Percentiles rank a stretch among this genome's conserved stretches.
These are phyloP conservation scores for Zoroaster sp. DNA, from an alignment of 53 echinoderm and acorn worm species.

Conservation along the genomic window DNA sequence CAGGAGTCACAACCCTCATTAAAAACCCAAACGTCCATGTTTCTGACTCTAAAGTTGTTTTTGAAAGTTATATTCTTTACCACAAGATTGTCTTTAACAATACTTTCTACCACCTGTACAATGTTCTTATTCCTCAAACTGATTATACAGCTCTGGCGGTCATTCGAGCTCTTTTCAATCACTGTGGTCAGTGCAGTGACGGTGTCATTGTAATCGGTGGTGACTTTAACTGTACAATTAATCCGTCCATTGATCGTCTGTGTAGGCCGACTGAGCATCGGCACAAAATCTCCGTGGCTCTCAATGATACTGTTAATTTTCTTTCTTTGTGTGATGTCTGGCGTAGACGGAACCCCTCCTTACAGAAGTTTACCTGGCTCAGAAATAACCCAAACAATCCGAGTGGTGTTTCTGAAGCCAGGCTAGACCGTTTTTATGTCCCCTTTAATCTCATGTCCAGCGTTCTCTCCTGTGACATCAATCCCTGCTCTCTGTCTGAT, in stretches of 20 bases:
- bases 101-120: neutral
- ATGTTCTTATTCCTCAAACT: neutral
- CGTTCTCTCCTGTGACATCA: neutral
- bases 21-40: neutral
- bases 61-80: neutral
- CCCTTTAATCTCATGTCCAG: neutral
- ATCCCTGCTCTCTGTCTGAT: constrained; percentile 17
- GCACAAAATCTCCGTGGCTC: constrained; percentile 11
- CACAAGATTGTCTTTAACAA: neutral
- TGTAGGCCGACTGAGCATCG: constrained; percentile 26
- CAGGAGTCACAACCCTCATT: constrained; percentile 18
- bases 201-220: neutral
- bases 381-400: neutral
- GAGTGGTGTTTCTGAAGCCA: neutral
- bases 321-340: neutral
- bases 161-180: neutral
- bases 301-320: neutral
- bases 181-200: neutral
- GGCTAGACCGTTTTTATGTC: constrained; percentile 7
- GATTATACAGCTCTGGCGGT: neutral
- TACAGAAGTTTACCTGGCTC: constrained; percentile 3
- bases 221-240: neutral
- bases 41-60: neutral
- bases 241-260: constrained; percentile 15
- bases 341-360: neutral